Base-by-base conservation (phyloP, 2,888 invertebrate species). In the Lochmaea capreae region DNA sequence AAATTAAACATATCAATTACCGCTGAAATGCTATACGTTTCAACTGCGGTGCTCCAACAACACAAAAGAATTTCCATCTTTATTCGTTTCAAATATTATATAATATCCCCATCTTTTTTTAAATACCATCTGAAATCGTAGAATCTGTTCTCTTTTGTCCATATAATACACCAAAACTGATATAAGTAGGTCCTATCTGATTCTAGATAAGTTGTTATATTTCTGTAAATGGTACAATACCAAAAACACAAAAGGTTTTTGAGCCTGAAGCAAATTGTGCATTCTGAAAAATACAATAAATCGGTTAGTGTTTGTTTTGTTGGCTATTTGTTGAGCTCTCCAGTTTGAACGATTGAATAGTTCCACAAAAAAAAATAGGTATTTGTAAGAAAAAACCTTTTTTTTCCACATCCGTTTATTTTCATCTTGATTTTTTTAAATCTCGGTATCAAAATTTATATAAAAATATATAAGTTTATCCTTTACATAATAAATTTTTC, bases 1-100 rank as follows among this genome's bases (percentile, higher is more conserved):
- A 71, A 76, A 76, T 77, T 77, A 75, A 77, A 75, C 77, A 72
- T 77, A 77, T 77, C 77, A 75, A 77, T 77, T 77, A 77, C 77
- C 57, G 54, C 43, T 62, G 73, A 77, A 75, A 73, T 72, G 49
- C 67, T 71, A 77, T 75, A 77, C 70, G 59, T 63, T 75, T 72
- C 67, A 65, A 74, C 71, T 73, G 75, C 73, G 76, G 76, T 76
- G 54, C 57, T 68, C 71, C 65, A 65, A 73, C 8, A 52, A 68
- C 52, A 76, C 69, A 73, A 73, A 73, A 73, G 63, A 43, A 54
- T n/a, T 42, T 54, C 43, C 57, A 43, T 71, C 67, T 61, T 66
- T 61, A 42, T 68, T 57, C 9, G 54, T 39, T 54, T 16, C 57
- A n/a, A 63, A 26, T 12, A 16, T 4, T 46, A 43, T 18, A 54